Base-by-base conservation (phyloP, 2,113 vertebrate species). In the Engystomops pustulosus region DNA sequence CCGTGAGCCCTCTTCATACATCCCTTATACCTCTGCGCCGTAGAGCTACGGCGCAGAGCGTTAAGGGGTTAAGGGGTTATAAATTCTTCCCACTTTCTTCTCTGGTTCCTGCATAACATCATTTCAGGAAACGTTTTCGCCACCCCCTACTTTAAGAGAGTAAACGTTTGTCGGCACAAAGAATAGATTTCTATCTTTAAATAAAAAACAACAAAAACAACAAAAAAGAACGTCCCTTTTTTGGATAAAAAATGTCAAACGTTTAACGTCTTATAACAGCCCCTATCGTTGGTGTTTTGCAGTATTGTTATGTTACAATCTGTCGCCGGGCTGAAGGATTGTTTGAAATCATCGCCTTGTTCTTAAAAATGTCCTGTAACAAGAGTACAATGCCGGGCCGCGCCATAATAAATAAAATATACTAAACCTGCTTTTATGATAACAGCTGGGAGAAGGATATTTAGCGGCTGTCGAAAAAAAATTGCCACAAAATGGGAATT, bases 381-480 rank as follows among this genome's bases (percentile, higher is more conserved):
- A 30, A 15, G 34, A 53, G 60, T 38, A 77, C 45, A 84, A 77
- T 44, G 45, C 60, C n/a, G 41, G 58, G 45, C 72, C 4, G 62
- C 27, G 41, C 47, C 67, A 68, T 68, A 49, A 68, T 62, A 62
- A 51, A 83, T 65, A 69, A 34, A 69, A 69, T 36, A 15, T 75
- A 47, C 72, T 55, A 68, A 77, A 84, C 58, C 82, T 55, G 41
- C 41, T 77, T 78, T 84, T 84, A 68, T 83, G 53, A 83, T 83
- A 65, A 67, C 81, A 76, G 81, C 71, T 75, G 81, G 81, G 81
- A 84, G 60, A 77, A 84, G 68, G 74, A 77, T 84, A 84, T 68
- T 84, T 84, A 68, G 81, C 44, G 53, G 53, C 36, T 45, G 55
- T 60, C 70, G 30, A 83, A 83, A 67, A 83, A 83, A 83, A 67